Evolutionary conservation across 53 echinoderm and acorn worm species (phyloP).

Genomic region (Stichopus horrens): DNA sequence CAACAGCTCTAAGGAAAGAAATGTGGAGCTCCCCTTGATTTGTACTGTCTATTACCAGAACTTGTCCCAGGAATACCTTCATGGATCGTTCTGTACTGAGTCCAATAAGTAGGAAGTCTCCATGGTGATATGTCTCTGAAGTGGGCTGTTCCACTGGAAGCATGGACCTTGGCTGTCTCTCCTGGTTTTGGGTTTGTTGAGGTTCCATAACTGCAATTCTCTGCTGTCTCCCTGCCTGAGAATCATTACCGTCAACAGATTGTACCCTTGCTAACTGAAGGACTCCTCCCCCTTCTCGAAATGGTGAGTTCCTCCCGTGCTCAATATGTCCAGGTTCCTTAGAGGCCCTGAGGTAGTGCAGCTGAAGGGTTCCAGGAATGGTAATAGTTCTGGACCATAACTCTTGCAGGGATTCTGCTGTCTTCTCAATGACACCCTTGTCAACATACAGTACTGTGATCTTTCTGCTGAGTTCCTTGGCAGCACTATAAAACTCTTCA

Average conservation of each 20-base stretch:
- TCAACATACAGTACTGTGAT: conserved; percentile 23
- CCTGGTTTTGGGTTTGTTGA: neutral
- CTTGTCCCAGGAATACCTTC: conserved; percentile 20
- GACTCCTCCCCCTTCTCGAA: neutral
- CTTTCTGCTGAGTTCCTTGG: conserved; percentile 29
- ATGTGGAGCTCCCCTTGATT: neutral
- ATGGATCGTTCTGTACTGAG: conserved; percentile 9
- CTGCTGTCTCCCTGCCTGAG: neutral
- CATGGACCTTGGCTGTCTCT: neutral
- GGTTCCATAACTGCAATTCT: neutral
- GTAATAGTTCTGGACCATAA: conserved; percentile 35
- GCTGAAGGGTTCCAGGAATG: conserved; percentile 13
- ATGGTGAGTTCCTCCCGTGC: conserved; percentile 20
- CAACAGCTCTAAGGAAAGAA: conserved; percentile 12
- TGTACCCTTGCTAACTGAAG: neutral
- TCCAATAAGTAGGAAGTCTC: neutral
- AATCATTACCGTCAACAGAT: neutral
- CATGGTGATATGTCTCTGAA: conserved; percentile 2
- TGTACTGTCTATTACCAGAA: neutral
- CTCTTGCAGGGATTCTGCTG: neutral
- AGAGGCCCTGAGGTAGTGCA: neutral
- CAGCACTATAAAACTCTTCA: conserved; percentile 18
- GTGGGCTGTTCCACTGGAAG: neutral
- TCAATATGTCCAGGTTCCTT: conserved; percentile 11
- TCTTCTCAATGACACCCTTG: neutral